Percentiles rank a stretch among this genome's conserved stretches.
Evolutionary conservation across 1,140 invertebrate genomes (phyloP).

Genomic region (Dryas iulia): DNA sequence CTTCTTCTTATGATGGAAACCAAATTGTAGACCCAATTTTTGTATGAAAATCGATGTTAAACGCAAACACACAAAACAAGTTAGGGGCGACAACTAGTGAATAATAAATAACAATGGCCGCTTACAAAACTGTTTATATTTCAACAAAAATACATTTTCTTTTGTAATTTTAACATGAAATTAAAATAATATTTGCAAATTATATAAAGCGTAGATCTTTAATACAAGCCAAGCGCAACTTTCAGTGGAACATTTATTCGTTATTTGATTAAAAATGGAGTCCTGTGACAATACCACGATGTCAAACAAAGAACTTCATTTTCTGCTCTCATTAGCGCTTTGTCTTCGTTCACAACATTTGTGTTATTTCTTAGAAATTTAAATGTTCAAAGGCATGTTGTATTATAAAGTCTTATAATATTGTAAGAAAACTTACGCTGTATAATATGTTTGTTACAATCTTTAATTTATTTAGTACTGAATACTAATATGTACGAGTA

Average conservation of each 20-base stretch:
- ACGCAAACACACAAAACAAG: too few relatives aligned
- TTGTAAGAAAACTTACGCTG: background rate
- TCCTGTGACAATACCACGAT: slow-evolving; percentile 7
- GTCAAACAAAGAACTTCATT: slow-evolving; percentile 12
- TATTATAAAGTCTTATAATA: background rate
- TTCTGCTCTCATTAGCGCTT: slow-evolving; percentile 5
- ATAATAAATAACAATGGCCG: background rate
- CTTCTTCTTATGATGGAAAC: too few relatives aligned
- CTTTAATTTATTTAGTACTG: too few relatives aligned
- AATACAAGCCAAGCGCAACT: background rate
- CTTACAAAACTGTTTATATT: background rate
- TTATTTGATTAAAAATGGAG: slow-evolving; percentile 5
- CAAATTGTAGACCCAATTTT: too few relatives aligned
- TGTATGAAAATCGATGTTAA: too few relatives aligned
- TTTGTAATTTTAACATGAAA: background rate
- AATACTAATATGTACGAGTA: too few relatives aligned
- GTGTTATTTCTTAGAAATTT: background rate
- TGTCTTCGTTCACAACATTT: slow-evolving; percentile 3
- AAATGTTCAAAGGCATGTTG: slow-evolving; percentile 1
- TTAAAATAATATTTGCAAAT: background rate
- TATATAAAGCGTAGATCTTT: background rate
- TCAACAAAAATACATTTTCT: background rate
- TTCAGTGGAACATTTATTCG: background rate
- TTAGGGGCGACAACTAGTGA: too few relatives aligned
- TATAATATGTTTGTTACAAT: too few relatives aligned